Base-by-base conservation (phyloP, 2,888 invertebrate genomes). In the Tineola bisselliella region DNA sequence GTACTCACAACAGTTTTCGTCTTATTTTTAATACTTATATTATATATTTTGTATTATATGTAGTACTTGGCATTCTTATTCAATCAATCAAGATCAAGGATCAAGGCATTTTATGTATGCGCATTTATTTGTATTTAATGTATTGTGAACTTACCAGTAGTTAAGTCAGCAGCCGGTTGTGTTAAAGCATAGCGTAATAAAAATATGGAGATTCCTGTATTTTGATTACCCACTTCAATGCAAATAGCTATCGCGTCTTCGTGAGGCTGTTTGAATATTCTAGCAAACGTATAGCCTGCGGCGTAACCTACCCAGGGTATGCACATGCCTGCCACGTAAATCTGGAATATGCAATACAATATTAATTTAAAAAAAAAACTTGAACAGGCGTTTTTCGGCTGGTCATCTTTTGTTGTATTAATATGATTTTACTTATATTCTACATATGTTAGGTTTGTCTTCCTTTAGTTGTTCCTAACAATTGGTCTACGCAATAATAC, bases 171-270 rank as follows among this genome's bases (percentile, higher is more conserved):
- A 65, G 93, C 92, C 0, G 97, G 97, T 70, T 95, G 94, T 0
- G 90, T 90, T 62, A 98, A 86, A 3, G 94, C 91, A 71, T 95
- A 92, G 62, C 93, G 84, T 61, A 98, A 82, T 67, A 98, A 87
- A 77, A 97, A 95, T 69, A 98, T 97, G 0, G 97, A 90, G 64
- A 98, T 92, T 52, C 96, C 97, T 0, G 97, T 96, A 81, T 98
- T 98, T 82, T 97, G 97, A 61, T 97, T 92, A 60, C 97, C 96
- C 4, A 95, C 94, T 87, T 98, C 98, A 59, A 98, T 92, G 58
- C 95, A 92, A 69, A 98, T 96, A 5, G 98, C 95, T n/a, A 95
- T 80, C 1, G 91, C 84, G 76, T 97, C 94, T 2, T 88, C 75
- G 52, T 88, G 76, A 5, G 90, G 86, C 72, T 93, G 94, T 25